Evolutionary conservation across 2,888 invertebrate genomes (phyloP).

Genomic region (Atethmia centrago): DNA sequence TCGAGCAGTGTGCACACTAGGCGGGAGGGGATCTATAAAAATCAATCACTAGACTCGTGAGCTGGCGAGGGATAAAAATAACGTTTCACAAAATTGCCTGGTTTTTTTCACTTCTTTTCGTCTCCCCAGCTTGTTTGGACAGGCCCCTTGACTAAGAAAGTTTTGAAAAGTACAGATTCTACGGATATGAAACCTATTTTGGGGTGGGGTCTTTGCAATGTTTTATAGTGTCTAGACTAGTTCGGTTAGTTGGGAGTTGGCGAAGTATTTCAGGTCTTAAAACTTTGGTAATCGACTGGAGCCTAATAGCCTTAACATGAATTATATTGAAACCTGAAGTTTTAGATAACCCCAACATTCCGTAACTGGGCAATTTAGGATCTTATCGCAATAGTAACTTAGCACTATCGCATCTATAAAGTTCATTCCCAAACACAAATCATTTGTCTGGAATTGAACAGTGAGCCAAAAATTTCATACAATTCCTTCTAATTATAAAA

Average conservation of each 20-base stretch:
- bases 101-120: conserved; percentile 18
- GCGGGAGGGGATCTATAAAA: conserved; percentile 39
- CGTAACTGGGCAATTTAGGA: neutral
- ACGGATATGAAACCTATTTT: conserved; percentile 55
- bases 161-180: conserved; percentile 47
- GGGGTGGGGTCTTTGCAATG: conserved; percentile 44
- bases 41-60: conserved; percentile 44
- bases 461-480: neutral
- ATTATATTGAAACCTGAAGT: conserved; percentile 27
- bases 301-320: conserved; percentile 25
- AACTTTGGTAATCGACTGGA: conserved; percentile 49
- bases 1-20: conserved; percentile 28
- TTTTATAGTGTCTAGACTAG: conserved; percentile 69
- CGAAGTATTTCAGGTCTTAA: conserved; percentile 43
- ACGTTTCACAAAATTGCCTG: conserved; percentile 38
- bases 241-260: conserved; percentile 33
- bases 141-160: conserved; percentile 50
- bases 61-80: conserved; percentile 40
- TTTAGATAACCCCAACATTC: conserved; percentile 18
- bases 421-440: conserved; percentile 15
- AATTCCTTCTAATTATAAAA: neutral
- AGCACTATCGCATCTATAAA: neutral
- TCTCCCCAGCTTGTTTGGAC: conserved; percentile 54
- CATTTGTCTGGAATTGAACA: conserved; percentile 3
- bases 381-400: conserved; percentile 11